phyloP scores from a whole-genome alignment of 1,140 invertebrate genomes.

The Eubasilissa regina region DNA sequence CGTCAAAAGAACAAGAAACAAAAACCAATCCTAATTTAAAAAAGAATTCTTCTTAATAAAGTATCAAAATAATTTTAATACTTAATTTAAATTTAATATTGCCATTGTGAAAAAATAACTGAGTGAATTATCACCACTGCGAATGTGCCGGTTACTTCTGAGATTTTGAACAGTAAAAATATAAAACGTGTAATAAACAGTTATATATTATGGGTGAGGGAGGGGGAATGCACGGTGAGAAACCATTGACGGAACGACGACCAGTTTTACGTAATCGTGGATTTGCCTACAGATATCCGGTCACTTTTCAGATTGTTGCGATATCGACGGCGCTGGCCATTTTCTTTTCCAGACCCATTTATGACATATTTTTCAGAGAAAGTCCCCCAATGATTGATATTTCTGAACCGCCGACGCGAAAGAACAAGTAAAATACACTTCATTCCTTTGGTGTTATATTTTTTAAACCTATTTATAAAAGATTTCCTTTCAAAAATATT shows the following conservation, averaged over 20 bases:
- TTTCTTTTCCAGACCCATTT: conserved; percentile 81
- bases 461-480: background rate
- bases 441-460: background rate
- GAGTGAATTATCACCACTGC: background rate
- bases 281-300: conserved; percentile 66
- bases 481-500: background rate
- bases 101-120: conserved; percentile 4
- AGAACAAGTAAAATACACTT: background rate
- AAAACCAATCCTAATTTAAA: conserved; percentile 9
- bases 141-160: too few species aligned
- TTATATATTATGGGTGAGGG: too few species aligned
- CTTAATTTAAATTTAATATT: background rate
- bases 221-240: too few species aligned
- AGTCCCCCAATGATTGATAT: conserved; percentile 60
- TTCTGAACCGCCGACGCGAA: conserved; percentile 61
- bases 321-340: conserved; percentile 69
- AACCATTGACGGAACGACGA: too few species aligned
- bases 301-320: conserved; percentile 70
- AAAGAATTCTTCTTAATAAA: background rate
- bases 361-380: conserved; percentile 75
- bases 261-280: background rate
- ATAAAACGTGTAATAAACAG: too few species aligned
- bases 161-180: too few species aligned
- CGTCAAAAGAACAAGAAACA: background rate
- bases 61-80: background rate